Percentiles rank a stretch among this genome's conserved stretches.
Conservation (phyloP, 1,140 invertebrate species). For the Nephotettix cincticeps region DNA sequence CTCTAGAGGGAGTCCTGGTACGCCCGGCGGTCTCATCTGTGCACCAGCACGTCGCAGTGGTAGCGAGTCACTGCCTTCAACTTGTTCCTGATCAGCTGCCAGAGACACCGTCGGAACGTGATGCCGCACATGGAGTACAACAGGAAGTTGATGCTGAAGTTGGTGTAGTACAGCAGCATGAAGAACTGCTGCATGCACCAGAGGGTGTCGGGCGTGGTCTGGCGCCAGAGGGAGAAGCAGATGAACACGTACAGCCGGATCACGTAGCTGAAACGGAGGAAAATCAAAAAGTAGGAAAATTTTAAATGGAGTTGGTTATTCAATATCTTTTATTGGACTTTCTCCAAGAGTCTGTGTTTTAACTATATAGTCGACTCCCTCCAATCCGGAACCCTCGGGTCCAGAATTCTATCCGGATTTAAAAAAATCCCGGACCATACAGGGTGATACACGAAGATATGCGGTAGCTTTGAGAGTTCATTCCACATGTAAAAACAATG, state of each 20-base stretch:
- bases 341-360: too few relatives aligned
- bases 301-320: too few relatives aligned
- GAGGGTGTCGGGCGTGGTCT: constrained; percentile 47
- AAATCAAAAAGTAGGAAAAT: constrained; percentile 22
- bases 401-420: too few relatives aligned
- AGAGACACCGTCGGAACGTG: constrained; percentile 55
- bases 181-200: constrained; percentile 58
- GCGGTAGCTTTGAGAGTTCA: too few relatives aligned
- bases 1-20: neutral
- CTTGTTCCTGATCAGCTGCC: constrained; percentile 51
- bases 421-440: too few relatives aligned
- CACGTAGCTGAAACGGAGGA: constrained; percentile 53
- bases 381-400: too few relatives aligned
- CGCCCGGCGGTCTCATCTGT: constrained; percentile 32
- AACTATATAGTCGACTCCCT: too few relatives aligned
- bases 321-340: too few relatives aligned
- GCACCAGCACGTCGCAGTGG: constrained; percentile 44
- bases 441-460: too few relatives aligned
- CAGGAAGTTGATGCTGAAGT: constrained; percentile 60
- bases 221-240: constrained; percentile 50
- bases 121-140: constrained; percentile 58
- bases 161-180: constrained; percentile 60
- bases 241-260: constrained; percentile 55
- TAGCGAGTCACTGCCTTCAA: constrained; percentile 49
- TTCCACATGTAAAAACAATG: too few relatives aligned